phyloP scores from a whole-genome alignment of 2,888 invertebrate species.

The Rutpela maculata region DNA sequence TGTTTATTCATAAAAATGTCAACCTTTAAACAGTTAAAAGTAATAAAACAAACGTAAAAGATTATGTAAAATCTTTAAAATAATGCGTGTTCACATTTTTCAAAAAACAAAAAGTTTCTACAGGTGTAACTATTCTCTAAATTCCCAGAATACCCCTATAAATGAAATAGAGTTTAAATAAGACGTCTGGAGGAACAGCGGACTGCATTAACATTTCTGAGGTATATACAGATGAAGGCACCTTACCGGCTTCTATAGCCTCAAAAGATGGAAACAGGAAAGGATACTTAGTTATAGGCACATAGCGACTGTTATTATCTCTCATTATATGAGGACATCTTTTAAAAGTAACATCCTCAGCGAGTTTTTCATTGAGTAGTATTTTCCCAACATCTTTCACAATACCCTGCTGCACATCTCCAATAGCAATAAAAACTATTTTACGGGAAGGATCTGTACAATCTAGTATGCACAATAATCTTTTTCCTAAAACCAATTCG shows the following conservation, averaged over 20 bases:
- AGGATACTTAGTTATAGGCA: constrained; percentile 45
- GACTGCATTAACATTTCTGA: constrained; percentile 44
- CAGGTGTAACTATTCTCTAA: no score
- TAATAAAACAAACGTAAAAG: no score
- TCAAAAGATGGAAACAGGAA: constrained; percentile 50
- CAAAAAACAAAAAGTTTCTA: no score
- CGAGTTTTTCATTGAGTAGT: constrained; percentile 46
- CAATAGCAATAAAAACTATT: constrained; percentile 43
- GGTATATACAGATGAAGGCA: constrained; percentile 42
- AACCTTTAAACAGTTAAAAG: no score
- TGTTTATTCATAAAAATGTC: no score
- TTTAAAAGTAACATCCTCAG: constrained; percentile 31
- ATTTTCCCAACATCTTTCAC: constrained; percentile 38
- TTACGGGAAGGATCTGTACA: constrained; percentile 35
- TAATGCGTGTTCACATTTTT: no score
- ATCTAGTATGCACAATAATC: constrained; percentile 45
- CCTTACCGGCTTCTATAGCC: constrained; percentile 44
- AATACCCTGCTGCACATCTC: constrained; percentile 20
- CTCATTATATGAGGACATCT: not conserved
- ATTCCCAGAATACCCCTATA: no score
- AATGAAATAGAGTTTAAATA: constrained; percentile 44
- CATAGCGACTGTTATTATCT: constrained; percentile 33
- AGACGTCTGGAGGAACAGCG: constrained; percentile 35
- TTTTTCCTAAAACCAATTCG: constrained; percentile 41
- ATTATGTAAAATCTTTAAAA: no score